Conservation (phyloP, 64 coral and sea anemone species). For the Cladopsammia gracilis region DNA sequence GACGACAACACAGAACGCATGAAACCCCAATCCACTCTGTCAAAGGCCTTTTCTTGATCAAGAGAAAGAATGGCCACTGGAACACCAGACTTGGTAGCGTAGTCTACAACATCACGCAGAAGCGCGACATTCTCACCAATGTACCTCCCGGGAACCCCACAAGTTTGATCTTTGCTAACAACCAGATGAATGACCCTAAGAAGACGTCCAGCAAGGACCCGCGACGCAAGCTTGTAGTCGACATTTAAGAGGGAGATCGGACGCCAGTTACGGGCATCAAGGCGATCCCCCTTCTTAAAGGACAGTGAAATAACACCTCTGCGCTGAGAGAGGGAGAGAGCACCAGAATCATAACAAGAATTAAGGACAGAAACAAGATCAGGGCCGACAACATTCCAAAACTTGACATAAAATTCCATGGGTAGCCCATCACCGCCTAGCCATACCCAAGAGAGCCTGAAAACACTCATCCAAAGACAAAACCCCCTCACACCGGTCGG, state of each 20-base stretch:
- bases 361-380: conserved; percentile 30
- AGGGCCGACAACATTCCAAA: background rate
- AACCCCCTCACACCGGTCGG: background rate
- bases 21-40: conserved; percentile 37
- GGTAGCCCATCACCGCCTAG: background rate
- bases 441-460: background rate
- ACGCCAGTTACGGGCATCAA: conserved; percentile 17
- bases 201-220: background rate
- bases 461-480: background rate
- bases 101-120: background rate
- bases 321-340: background rate
- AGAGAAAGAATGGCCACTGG: conserved; percentile 8
- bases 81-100: background rate
- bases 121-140: conserved; percentile 32
- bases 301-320: background rate
- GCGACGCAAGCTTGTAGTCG: background rate
- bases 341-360: background rate
- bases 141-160: conserved; percentile 30
- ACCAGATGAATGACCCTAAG: conserved; percentile 1
- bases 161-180: background rate
- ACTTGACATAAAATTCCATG: conserved; percentile 22
- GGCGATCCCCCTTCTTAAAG: background rate
- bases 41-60: conserved; percentile 64
- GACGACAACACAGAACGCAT: background rate
- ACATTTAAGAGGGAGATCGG: conserved; percentile 44